Percentiles rank a stretch among this genome's conserved stretches.
Evolutionary conservation across 2,888 invertebrate species (phyloP).

Genomic region (Caenorhabditis sp.): DNA sequence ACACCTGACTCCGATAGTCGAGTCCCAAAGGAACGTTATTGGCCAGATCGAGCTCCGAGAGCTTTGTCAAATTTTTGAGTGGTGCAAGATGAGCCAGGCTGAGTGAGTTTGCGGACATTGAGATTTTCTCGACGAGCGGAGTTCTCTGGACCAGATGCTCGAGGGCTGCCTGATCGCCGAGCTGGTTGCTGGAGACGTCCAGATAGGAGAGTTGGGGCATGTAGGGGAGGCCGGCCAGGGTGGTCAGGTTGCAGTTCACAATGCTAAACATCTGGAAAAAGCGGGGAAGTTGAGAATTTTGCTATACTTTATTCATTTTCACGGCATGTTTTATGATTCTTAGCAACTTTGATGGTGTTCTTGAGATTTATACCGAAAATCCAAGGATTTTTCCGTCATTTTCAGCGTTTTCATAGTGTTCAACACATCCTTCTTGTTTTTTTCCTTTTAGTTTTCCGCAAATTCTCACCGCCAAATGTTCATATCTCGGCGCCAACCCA

Average conservation of each 20-base stretch:
- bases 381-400: background rate
- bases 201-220: constrained; percentile 94
- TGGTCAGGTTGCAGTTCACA: constrained; percentile 96
- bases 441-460: no score
- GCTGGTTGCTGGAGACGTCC: constrained; percentile 78
- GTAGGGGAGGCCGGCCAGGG: constrained; percentile 90
- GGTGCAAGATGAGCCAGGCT: constrained; percentile 29
- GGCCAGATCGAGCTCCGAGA: constrained; percentile 91
- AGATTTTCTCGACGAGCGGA: constrained; percentile 93
- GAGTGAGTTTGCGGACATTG: constrained; percentile 89
- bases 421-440: no score
- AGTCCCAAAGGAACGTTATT: constrained; percentile 85
- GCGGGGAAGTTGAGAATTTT: background rate
- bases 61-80: constrained; percentile 86
- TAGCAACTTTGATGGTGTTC: no score
- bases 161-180: constrained; percentile 44
- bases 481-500: constrained; percentile 84
- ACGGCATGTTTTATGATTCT: no score
- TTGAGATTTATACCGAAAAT: no score
- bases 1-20: constrained; percentile 93
- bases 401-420: background rate
- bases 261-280: constrained; percentile 88
- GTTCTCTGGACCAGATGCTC: constrained; percentile 86
- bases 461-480: background rate
- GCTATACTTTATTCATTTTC: no score